Evolutionary conservation across 2,113 vertebrate genomes (phyloP), one percentile per base, ranked within the genome.

Genomic region (Clarias macrocephalus): DNA sequence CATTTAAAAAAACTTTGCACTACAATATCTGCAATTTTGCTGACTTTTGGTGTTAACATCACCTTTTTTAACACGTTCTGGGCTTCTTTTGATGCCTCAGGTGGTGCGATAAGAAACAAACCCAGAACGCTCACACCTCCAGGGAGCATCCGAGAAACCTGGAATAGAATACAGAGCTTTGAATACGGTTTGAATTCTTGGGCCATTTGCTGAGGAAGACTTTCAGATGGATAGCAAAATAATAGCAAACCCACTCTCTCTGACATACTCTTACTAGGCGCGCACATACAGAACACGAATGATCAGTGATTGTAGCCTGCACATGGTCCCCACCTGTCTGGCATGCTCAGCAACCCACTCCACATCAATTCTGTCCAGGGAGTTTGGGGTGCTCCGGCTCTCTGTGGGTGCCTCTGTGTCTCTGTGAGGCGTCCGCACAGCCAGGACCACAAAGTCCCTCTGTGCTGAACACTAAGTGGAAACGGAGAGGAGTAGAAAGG

Each of bases 91-190:
- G 93, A 92, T 82, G 95, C 86, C 52, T 98, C 96, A 80, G 94
- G 93, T 87, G 95, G 92, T 70, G 93, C 91, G 89, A 99, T 91
- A 82, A 97, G 93, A 89, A 99, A 99, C 33, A 98, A 93, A 81
- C 98, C 98, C 25, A 98, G 89, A 73, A 99, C 94, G 83, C 93
- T 88, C 84, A 99, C 88, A 54, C 98, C 98, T 66, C 97, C 98
- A 11, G 97, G 97, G 54, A 99, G 94, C 97, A 99, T 99, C 90
- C 96, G 94, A 89, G 97, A 97, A 72, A 98, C 96, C 98, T 99
- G 33, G 7, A 84, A 90, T 12, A 81, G 57, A 81, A 5, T 21
- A 85, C 15, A 23, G 42, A 42, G 54, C 25, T 54, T 16, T 12
- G 13, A 80, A 37, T 62, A 33, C 18, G 21, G 59, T 33, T 59